These are phyloP conservation scores for Nephila pilipes DNA, from an alignment of 1,140 invertebrate species.

Conservation along the genomic window DNA sequence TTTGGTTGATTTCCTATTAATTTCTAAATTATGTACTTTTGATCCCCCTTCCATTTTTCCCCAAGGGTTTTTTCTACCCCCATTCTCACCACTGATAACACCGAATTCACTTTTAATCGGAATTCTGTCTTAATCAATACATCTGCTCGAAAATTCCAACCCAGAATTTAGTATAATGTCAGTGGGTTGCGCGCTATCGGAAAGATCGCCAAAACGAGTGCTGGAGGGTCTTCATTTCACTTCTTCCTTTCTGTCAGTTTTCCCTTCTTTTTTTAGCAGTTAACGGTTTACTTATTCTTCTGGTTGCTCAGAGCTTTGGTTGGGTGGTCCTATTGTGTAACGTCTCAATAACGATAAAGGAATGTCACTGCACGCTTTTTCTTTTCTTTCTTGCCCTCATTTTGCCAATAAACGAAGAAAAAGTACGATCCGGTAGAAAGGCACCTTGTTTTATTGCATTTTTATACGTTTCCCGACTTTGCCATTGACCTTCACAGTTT, in stretches of 20 bases:
- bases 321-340: constrained; percentile 61
- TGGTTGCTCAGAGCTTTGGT: not conserved
- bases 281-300: constrained; percentile 30
- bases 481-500: not conserved
- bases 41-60: no score
- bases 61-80: no score
- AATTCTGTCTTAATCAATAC: no score
- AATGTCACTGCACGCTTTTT: constrained; percentile 22
- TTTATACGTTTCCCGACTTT: not conserved
- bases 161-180: not conserved
- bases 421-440: not conserved
- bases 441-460: not conserved
- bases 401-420: not conserved
- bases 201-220: not conserved
- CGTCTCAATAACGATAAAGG: constrained; percentile 37
- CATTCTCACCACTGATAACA: no score
- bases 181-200: not conserved
- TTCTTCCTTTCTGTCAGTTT: not conserved
- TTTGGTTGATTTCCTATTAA: no score
- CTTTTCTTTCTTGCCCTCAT: not conserved
- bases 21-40: no score
- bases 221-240: constrained; percentile 26
- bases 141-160: no score
- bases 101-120: no score
- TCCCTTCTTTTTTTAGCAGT: constrained; percentile 21